Base-by-base conservation (phyloP, 2,797 vertebrate genomes). In the Poecilia picta region DNA sequence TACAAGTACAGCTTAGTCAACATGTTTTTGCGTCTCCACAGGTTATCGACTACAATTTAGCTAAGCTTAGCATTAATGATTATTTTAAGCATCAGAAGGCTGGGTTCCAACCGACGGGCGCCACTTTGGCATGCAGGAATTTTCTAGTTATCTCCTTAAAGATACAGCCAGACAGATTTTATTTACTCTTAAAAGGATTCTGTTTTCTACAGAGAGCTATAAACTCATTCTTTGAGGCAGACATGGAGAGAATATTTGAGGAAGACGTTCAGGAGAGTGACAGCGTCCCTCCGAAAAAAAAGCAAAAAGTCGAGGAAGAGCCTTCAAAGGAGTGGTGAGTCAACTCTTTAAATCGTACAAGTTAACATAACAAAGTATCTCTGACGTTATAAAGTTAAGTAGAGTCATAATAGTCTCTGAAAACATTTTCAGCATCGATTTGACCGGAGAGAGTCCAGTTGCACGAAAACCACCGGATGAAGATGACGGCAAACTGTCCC, bases 211-310 rank as follows among this genome's bases (percentile, higher is more conserved):
- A 99, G 98, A 96, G 90, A 87, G 97, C 98, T 0, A 79, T 98
- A 80, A 96, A 98, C 86, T 95, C 97, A 1, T 99, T 94, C 79
- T 98, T 98, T 86, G 97, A 99, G 66, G 89, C 95, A 5, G 90
- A 94, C 18, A 85, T 95, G 91, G 96, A 97, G 74, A 93, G 77
- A 43, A 85, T 93, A 18, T 95, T 95, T 89, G 95, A 92, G 59
- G 90, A 93, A 49, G 92, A 94, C 72, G 71, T 80, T 8, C 79
- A 89, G 76, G 85, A 91, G 1, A 45, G 1, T 5, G 78, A 86
- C 5, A 46, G 18, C 36, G 8, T 51, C 25, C 83, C 82, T n/a
- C 45, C 87, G 62, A 0, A 49, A 16, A 96, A 95, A 83, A 94
- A 33, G 53, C 90, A 83, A 74, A 93, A 90, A 41, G 25, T 74